Conservation (phyloP, 1,140 invertebrate species). For the Drosophila subpulchrella region DNA sequence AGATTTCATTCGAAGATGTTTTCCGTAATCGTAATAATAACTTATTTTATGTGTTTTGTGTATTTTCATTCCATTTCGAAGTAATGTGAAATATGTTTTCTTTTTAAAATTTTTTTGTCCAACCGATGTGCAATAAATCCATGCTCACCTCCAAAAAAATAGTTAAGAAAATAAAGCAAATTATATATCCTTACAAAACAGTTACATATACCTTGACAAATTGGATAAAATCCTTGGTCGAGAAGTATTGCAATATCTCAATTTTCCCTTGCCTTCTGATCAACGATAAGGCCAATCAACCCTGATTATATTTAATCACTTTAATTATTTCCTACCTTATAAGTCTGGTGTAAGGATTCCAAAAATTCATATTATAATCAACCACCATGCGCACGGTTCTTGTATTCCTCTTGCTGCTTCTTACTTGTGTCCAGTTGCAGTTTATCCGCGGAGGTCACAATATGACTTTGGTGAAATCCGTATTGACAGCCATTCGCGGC, state of each 20-base stretch:
- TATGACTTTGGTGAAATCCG: conserved; percentile 28
- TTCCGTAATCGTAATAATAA: conserved; percentile 8
- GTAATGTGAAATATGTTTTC: conserved; percentile 21
- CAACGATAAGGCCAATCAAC: conserved; percentile 51
- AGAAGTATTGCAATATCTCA: not conserved
- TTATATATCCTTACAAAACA: conserved; percentile 28
- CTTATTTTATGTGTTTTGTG: conserved; percentile 30
- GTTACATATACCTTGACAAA: not conserved
- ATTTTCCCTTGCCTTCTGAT: conserved; percentile 3
- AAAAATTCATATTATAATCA: conserved; percentile 13
- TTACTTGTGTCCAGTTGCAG: not conserved
- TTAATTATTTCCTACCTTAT: conserved; percentile 54
- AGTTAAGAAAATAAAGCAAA: conserved; percentile 37
- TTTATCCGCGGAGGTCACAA: conserved; percentile 24
- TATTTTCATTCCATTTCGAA: conserved; percentile 3
- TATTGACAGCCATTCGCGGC: conserved; percentile 8
- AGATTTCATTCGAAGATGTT: not conserved
- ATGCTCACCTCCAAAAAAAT: conserved; percentile 64
- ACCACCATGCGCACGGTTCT: conserved; percentile 28
- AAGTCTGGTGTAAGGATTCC: conserved; percentile 14
- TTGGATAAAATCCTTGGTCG: not conserved
- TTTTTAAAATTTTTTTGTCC: conserved; percentile 22
- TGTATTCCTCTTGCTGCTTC: conserved; percentile 19
- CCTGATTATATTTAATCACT: conserved; percentile 53
- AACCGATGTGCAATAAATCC: conserved; percentile 61